Base-by-base conservation (phyloP, 2,888 invertebrate species). In the Leptodirus hochenwartii region DNA sequence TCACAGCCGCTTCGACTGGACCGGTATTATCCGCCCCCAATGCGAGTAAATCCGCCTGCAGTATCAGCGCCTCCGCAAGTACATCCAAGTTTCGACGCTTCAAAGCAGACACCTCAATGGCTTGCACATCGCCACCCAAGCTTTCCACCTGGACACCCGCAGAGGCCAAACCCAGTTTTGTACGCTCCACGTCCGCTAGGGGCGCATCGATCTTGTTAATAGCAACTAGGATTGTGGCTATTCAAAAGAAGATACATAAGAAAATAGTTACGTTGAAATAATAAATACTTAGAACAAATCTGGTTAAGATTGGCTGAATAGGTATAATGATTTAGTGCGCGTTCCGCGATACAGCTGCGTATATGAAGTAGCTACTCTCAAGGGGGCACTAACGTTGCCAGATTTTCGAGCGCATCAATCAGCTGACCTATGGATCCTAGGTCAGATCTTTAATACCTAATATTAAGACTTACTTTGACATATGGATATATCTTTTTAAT, bases 171-270 rank as follows among this genome's bases (percentile, higher is more conserved):
- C 76, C 74, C 14, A 61, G 61, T 51, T 84, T 73, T 1, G 84
- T 74, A 32, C 66, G 62, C 66, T 87, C 88, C 56, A 91, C 69
- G 64, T 95, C 71, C 36, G 82, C 84, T 50, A 71, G 72, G 34
- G 79, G 77, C 49, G 90, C 85, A 62, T 98, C 98, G 46, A 93
- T 87, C 65, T 98, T 99, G 61, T 99, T 98, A 40, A 98, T 76
- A 17, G 96, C 98, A 41, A 98, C 90, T 46, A 98, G 71, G 17
- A 98, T 77, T 1, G n/a, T n/a, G n/a, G 93, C 90, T 43, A 95
- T 88, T 78, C 62, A 36, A 63, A 69, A 44, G 38, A 41, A 46
- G 40, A 37, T 29, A 36, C 5, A 17, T 10, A 9, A 22, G 4
- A 12, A 10, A 6, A 28, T 10, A 5, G 28, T 28, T n/a, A 17